Conservation (phyloP, 2,888 invertebrate genomes). For the Meliscaeva auricollis region DNA sequence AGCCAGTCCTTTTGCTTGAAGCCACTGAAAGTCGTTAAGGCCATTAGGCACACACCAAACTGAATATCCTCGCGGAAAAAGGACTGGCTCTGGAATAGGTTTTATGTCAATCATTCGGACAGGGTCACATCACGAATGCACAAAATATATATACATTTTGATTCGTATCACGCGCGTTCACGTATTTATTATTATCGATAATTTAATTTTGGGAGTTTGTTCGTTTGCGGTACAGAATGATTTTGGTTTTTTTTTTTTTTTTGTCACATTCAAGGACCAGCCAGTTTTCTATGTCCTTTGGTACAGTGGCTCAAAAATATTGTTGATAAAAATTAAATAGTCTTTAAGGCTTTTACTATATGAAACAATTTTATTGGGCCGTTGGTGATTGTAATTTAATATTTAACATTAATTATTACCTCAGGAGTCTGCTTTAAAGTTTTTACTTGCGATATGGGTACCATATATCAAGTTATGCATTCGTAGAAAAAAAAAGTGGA, state of each 20-base stretch:
- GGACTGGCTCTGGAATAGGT: constrained; percentile 11
- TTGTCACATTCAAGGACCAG: no score
- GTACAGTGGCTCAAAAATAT: constrained; percentile 1
- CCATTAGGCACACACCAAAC: constrained; percentile 57
- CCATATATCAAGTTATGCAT: no score
- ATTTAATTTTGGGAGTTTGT: constrained; percentile 60
- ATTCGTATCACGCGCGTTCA: constrained; percentile 18
- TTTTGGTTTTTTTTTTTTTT: not conserved
- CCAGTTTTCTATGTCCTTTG: not conserved
- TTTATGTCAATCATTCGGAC: constrained; percentile 34
- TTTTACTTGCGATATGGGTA: no score
- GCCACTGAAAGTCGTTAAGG: constrained; percentile 59
- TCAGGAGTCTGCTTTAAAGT: no score
- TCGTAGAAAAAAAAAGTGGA: no score
- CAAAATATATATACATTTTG: constrained; percentile 8
- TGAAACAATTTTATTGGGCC: no score
- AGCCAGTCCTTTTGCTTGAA: constrained; percentile 32
- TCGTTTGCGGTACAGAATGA: constrained; percentile 49
- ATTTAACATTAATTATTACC: no score
- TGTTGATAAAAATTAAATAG: not conserved
- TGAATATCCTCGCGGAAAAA: constrained; percentile 39
- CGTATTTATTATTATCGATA: constrained; percentile 48
- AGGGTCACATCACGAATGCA: constrained; percentile 41
- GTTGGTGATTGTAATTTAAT: no score
- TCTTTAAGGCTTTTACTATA: not conserved